phyloP scores from a whole-genome alignment of 1,140 invertebrate species.

The Sitodiplosis mosellana region DNA sequence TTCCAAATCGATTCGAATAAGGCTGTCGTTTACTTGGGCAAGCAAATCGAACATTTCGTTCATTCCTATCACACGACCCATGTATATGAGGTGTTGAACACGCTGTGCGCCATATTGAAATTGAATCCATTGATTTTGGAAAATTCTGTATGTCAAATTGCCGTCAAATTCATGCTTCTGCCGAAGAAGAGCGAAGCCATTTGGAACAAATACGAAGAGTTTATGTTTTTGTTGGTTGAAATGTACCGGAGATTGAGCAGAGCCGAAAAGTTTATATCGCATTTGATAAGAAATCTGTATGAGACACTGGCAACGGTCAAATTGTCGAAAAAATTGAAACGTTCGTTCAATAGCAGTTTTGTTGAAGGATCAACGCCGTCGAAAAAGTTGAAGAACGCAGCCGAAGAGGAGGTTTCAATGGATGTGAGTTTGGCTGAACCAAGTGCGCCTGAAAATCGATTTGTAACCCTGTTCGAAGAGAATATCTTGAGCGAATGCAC shows the following conservation, averaged over 20 bases:
- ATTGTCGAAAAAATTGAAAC: not conserved
- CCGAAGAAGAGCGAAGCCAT: conserved; percentile 5
- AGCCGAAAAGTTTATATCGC: conserved; percentile 16
- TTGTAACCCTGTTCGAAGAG: not conserved
- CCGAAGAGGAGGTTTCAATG: not conserved
- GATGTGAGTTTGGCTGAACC: not conserved
- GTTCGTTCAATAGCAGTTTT: not conserved
- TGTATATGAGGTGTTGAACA: conserved; percentile 8
- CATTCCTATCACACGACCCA: conserved; percentile 1
- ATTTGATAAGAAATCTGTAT: conserved; percentile 13
- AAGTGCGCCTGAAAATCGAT: not conserved
- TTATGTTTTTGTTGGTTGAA: conserved; percentile 15
- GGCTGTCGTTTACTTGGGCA: conserved; percentile 1
- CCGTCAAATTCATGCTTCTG: conserved; percentile 13
- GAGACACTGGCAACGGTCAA: conserved; percentile 7
- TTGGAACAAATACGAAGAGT: conserved; percentile 10
- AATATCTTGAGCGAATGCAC: too few relatives aligned
- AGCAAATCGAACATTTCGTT: conserved; percentile 4
- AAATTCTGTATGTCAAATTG: conserved; percentile 14
- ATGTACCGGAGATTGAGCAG: conserved; percentile 17
- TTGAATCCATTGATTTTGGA: conserved; percentile 20
- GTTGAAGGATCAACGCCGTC: not conserved
- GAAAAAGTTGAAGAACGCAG: not conserved
- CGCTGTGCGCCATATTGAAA: conserved; percentile 14
- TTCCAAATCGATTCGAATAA: conserved; percentile 1